These are phyloP conservation scores for Mizuhopecten yessoensis DNA, from an alignment of 1,140 invertebrate species.

Conservation along the genomic window DNA sequence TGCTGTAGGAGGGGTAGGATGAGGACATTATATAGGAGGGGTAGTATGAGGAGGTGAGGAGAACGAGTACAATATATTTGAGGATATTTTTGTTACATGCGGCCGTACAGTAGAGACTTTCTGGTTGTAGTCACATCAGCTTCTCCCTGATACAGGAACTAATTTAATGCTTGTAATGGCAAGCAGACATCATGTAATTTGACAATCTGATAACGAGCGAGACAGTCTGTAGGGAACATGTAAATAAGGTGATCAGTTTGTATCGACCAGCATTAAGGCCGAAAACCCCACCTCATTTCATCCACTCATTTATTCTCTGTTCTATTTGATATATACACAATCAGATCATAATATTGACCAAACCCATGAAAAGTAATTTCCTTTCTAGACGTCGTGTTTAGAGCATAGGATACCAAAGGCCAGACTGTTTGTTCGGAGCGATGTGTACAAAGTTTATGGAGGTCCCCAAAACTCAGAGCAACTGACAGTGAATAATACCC, in stretches of 20 bases:
- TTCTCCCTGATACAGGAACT: background rate
- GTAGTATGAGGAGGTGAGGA: too few relatives aligned
- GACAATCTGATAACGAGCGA: background rate
- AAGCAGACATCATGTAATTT: conserved; percentile 14
- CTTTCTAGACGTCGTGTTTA: background rate
- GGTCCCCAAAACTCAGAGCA: background rate
- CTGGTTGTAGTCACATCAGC: background rate
- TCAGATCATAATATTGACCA: conserved; percentile 10
- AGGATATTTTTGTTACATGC: background rate
- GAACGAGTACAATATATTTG: too few relatives aligned
- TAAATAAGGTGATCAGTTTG: conserved; percentile 9
- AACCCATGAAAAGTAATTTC: conserved; percentile 15
- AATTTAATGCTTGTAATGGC: conserved; percentile 39
- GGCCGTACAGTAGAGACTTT: background rate
- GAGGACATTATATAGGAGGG: too few relatives aligned
- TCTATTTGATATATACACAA: background rate
- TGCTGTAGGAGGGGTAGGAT: too few relatives aligned
- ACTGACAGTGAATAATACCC: conserved; percentile 1
- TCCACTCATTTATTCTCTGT: background rate
- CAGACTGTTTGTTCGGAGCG: background rate
- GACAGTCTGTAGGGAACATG: conserved; percentile 13
- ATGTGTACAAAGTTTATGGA: background rate
- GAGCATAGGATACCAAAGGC: background rate
- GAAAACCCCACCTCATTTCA: background rate
- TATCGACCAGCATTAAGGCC: background rate